A percentile compares a stretch with the other conserved stretches of the same genome.
Evolutionary conservation across 2,888 invertebrate species (phyloP).

Genomic region (Bedellia somnulentella): DNA sequence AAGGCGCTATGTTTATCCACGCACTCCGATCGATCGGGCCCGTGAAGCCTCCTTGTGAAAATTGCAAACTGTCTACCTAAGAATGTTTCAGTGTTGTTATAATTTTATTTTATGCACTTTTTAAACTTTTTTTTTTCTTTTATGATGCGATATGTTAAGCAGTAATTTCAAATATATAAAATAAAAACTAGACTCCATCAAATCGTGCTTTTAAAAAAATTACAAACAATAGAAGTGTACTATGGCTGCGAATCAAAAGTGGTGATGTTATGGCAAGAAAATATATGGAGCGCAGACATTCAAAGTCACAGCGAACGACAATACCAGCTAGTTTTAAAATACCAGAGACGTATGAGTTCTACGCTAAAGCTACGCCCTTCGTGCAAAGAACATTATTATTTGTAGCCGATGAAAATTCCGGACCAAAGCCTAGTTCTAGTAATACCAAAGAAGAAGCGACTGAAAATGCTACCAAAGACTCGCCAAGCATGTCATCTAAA

Average conservation of each 20-base stretch:
- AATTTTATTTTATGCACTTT: too few species aligned
- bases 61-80: constrained; percentile 29
- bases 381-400: constrained; percentile 51
- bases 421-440: constrained; percentile 30
- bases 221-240: too few species aligned
- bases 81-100: neutral
- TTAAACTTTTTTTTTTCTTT: neutral
- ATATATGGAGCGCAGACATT: constrained; percentile 56
- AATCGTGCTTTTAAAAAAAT: too few species aligned
- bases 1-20: constrained; percentile 50
- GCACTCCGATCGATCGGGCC: constrained; percentile 50
- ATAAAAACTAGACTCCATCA: too few species aligned
- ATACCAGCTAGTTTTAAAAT: constrained; percentile 50
- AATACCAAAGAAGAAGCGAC: constrained; percentile 14
- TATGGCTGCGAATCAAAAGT: too few species aligned
- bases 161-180: neutral
- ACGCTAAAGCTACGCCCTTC: constrained; percentile 54
- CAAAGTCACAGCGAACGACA: constrained; percentile 46
- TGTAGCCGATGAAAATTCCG: constrained; percentile 47
- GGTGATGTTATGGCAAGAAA: constrained; percentile 58
- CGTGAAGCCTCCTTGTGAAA: constrained; percentile 45
- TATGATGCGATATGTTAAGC: neutral
- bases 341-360: constrained; percentile 49
- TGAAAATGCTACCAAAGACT: constrained; percentile 21
- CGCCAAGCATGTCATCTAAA: too few species aligned